These are phyloP conservation scores for Tetheella fluctuosa DNA, from an alignment of 2,888 invertebrate species.

Conservation along the genomic window DNA sequence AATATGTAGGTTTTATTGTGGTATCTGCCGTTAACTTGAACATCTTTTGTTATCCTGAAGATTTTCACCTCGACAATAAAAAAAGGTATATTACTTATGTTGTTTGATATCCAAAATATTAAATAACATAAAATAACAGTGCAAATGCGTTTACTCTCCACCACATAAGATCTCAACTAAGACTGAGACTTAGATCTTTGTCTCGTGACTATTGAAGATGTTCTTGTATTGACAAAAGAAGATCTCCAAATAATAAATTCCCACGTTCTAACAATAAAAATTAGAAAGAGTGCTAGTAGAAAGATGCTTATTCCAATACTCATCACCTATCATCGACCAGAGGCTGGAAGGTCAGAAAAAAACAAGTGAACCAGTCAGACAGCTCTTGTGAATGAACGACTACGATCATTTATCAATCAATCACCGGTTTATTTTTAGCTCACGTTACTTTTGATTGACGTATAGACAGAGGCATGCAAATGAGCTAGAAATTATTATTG, in stretches of 20 bases:
- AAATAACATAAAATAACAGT: too few relatives aligned
- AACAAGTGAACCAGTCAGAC: conserved; percentile 31
- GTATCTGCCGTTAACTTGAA: too few relatives aligned
- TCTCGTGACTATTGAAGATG: too few relatives aligned
- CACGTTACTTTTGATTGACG: conserved; percentile 67
- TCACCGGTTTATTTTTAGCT: conserved; percentile 62
- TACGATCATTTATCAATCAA: conserved; percentile 71
- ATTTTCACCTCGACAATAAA: too few relatives aligned
- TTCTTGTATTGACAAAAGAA: background rate
- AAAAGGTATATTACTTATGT: too few relatives aligned
- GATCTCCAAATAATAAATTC: background rate
- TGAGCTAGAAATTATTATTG: conserved; percentile 55
- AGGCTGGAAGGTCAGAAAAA: conserved; percentile 26
- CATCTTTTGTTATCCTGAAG: too few relatives aligned
- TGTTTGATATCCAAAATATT: too few relatives aligned
- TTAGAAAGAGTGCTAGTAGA: background rate
- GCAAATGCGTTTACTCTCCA: too few relatives aligned
- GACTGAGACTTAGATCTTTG: too few relatives aligned
- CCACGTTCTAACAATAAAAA: conserved; percentile 3
- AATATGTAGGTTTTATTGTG: too few relatives aligned
- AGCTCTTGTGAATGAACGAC: conserved; percentile 61
- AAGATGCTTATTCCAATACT: conserved; percentile 14
- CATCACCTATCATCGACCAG: conserved; percentile 18
- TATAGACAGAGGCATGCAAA: conserved; percentile 75
- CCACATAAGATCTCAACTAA: too few relatives aligned